Base-by-base conservation (phyloP, 2,113 vertebrate genomes). In the Macaca mulatta region DNA sequence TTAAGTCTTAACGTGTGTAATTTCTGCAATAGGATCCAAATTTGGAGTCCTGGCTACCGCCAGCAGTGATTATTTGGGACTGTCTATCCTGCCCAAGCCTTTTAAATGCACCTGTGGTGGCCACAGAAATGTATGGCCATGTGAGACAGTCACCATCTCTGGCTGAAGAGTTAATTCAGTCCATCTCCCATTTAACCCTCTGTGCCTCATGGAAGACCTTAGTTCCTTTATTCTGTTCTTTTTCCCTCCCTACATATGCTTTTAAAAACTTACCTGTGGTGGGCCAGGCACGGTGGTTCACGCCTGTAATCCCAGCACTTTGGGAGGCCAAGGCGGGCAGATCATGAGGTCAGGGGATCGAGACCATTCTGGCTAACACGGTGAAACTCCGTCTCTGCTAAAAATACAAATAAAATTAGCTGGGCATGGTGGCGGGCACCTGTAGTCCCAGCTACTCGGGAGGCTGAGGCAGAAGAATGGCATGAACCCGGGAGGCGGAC, bases 241-340 rank as follows among this genome's bases (percentile, higher is more conserved):
- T 48, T 89, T 14, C 38, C 12, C 50, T 74, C 23, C 22, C 27
- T 78, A 72, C 2, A 14, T 64, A 38, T 35, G 35, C 38, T 89
- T 48, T 77, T 25, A 57, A 92, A 72, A 93, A 7, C 35, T 67
- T 84, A 52, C 25, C 9, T 69, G 27, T n/a, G 11, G 1, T 55
- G 52, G 18, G 52, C 52, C 2, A 0, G 52, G 18, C 0, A 0
- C 2, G 2, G 52, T 55, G 52, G 52, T 7, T 55, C 52, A 55
- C 18, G 0, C 52, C 52, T 55, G 52, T 55, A 55, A 55, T 20
- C 52, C 18, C 6, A 55, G 52, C 52, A 55, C 1, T 55, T 20
- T 55, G 2, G 52, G 18, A 55, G 52, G 52, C 52, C 6, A 7
- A 55, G 18, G 52, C 18, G 0, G 52, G 18, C 18, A 7, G 52